These are phyloP conservation scores for Brachyalestes nurse DNA, from an alignment of 2,797 vertebrate species.

Conservation along the genomic window DNA sequence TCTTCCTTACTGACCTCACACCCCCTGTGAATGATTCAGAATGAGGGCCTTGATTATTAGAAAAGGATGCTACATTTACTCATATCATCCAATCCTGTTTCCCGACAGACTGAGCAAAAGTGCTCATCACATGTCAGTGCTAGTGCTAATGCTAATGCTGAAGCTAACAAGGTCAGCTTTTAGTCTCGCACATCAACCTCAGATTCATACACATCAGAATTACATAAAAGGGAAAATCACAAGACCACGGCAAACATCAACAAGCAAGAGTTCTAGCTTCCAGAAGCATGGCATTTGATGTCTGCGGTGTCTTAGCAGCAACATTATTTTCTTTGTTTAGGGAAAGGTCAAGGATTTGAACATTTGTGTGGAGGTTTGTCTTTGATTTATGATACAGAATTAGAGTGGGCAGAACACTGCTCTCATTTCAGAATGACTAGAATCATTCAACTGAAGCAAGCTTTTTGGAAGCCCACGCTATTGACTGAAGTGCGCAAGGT, in stretches of 20 bases:
- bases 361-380: no score
- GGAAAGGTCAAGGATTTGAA: no score
- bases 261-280: background rate
- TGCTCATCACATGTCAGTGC: background rate
- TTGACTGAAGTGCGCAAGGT: no score
- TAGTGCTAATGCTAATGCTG: background rate
- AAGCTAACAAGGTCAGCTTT: slow-evolving; percentile 1
- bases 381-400: background rate
- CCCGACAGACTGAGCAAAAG: slow-evolving; percentile 13
- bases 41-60: background rate
- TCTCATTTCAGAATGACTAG: no score
- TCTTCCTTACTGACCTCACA: background rate
- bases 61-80: background rate
- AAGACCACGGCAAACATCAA: background rate
- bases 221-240: background rate
- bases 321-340: background rate
- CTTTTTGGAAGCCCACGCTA: no score
- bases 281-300: background rate
- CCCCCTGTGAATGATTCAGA: background rate
- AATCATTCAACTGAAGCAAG: no score
- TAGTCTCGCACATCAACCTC: background rate
- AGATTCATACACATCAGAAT: background rate
- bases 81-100: background rate
- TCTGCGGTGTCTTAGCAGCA: background rate
- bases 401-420: no score